Evolutionary conservation across 2,888 invertebrate genomes (phyloP).

Genomic region (Polietes domitor): DNA sequence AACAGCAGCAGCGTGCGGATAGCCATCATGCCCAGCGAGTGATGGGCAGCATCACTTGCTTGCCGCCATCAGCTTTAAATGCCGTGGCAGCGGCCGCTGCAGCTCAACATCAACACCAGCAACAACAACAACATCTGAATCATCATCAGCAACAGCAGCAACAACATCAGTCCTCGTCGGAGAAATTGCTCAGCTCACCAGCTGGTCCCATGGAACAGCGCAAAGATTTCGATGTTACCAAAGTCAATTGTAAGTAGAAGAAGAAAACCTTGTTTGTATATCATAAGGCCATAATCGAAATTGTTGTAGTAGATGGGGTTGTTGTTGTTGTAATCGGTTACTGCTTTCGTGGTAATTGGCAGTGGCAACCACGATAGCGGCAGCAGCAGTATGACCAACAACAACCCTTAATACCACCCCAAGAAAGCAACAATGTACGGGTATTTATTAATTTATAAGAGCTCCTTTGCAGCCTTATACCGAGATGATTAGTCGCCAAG

Average conservation of each 20-base stretch:
- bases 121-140: conserved; percentile 65
- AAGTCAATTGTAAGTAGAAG: conserved; percentile 80
- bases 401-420: neutral
- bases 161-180: conserved; percentile 65
- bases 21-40: conserved; percentile 71
- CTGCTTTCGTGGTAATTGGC: no score
- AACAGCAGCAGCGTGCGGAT: conserved; percentile 63
- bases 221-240: conserved; percentile 80
- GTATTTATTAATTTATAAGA: conserved; percentile 1
- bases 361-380: neutral
- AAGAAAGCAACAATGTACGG: neutral
- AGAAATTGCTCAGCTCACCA: conserved; percentile 77
- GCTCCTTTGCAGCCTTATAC: neutral
- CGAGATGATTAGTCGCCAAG: neutral
- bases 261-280: neutral
- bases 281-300: no score
- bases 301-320: no score
- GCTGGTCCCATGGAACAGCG: conserved; percentile 62
- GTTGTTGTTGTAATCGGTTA: no score
- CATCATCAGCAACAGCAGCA: conserved; percentile 69
- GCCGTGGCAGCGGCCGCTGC: conserved; percentile 66
- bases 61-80: conserved; percentile 76
- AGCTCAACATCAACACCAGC: conserved; percentile 55
- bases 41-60: conserved; percentile 76
- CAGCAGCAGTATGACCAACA: no score